These are phyloP conservation scores for Sigmodon hispidus DNA, from an alignment of 2,113 vertebrate genomes.

Conservation along the genomic window DNA sequence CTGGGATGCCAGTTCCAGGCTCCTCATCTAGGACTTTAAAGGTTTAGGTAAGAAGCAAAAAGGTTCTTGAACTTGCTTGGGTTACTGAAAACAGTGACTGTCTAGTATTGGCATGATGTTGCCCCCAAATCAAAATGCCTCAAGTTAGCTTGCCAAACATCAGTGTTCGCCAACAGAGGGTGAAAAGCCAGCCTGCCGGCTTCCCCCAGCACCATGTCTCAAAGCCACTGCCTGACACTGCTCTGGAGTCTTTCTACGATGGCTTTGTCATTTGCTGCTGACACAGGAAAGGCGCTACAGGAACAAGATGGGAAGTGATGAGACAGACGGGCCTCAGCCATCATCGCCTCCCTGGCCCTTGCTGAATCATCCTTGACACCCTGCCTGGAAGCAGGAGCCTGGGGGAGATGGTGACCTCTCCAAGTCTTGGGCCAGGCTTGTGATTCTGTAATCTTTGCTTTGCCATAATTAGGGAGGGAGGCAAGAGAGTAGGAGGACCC, in stretches of 20 bases:
- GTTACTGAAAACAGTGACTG: background rate
- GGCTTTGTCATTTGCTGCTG: constrained; percentile 39
- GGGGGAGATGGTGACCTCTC: constrained; percentile 64
- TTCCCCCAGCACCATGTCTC: background rate
- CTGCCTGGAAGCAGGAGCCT: constrained; percentile 46
- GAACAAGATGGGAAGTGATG: background rate
- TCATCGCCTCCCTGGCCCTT: background rate
- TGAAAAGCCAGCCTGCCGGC: background rate
- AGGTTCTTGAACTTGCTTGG: background rate
- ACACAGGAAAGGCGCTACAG: background rate
- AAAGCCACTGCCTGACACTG: background rate
- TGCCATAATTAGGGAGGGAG: constrained; percentile 73
- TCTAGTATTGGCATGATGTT: background rate
- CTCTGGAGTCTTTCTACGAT: background rate
- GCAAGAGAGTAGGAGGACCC: constrained; percentile 63
- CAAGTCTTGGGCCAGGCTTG: constrained; percentile 42
- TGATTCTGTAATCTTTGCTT: constrained; percentile 72
- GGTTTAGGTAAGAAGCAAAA: background rate
- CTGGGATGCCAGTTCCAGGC: background rate
- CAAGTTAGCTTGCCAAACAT: constrained; percentile 35
- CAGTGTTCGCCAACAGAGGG: background rate
- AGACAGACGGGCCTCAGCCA: background rate
- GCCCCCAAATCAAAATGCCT: background rate
- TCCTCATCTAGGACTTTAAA: background rate
- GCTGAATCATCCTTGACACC: constrained; percentile 50